A percentile compares a stretch with the other conserved stretches of the same genome.
These are phyloP conservation scores for Lithophane leautieri DNA, from an alignment of 2,888 invertebrate genomes.

Conservation along the genomic window DNA sequence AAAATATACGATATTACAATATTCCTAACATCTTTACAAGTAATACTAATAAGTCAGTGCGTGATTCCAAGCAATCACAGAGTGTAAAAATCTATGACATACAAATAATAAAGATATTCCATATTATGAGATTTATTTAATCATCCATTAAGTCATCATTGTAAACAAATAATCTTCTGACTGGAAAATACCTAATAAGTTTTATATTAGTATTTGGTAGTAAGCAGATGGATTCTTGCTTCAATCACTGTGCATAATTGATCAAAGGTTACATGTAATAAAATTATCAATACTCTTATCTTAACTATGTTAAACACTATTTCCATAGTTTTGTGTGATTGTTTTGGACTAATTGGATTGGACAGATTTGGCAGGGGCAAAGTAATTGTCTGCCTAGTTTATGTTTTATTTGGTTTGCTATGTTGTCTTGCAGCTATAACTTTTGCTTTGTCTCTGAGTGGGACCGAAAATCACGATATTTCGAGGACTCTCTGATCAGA, in stretches of 20 bases:
- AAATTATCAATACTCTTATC: slow-evolving; percentile 21
- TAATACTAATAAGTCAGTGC: too few relatives aligned
- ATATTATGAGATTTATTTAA: background rate
- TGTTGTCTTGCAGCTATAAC: background rate
- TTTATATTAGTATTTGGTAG: background rate
- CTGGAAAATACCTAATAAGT: background rate
- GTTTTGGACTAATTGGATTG: background rate
- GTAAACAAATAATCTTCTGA: background rate
- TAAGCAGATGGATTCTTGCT: background rate
- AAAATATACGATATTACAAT: too few relatives aligned
- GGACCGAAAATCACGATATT: background rate
- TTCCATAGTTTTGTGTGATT: background rate
- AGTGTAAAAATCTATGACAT: too few relatives aligned
- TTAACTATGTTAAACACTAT: background rate
- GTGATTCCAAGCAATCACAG: too few relatives aligned
- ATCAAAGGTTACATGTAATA: background rate
- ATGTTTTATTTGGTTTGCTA: background rate
- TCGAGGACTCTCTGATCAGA: background rate
- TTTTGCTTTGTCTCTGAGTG: too few relatives aligned
- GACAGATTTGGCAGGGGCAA: background rate
- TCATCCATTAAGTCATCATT: background rate
- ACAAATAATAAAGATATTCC: too few relatives aligned
- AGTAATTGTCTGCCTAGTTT: background rate
- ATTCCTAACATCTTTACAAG: too few relatives aligned
- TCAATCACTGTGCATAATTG: too few relatives aligned